phyloP scores from a whole-genome alignment of 2,797 vertebrate genomes.

The Bradypodion ventrale region DNA sequence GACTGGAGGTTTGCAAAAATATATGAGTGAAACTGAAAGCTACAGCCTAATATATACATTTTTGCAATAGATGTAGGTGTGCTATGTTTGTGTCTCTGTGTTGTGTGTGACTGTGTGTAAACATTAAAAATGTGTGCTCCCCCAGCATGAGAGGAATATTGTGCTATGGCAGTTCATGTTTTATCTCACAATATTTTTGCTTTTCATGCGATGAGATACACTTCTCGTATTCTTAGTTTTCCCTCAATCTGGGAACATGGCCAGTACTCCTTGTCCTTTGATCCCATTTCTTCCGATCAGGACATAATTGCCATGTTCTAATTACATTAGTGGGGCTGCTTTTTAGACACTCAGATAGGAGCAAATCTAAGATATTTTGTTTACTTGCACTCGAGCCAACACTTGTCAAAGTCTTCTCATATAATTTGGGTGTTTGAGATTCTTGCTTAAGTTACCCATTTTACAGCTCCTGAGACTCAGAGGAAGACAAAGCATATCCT shows the following conservation, averaged over 20 bases:
- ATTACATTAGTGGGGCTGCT: too few relatives aligned
- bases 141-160: neutral
- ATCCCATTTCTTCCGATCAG: neutral
- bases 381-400: too few relatives aligned
- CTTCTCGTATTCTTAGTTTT: neutral
- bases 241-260: neutral
- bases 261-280: neutral
- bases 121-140: too few relatives aligned
- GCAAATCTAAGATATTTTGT: too few relatives aligned
- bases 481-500: too few relatives aligned
- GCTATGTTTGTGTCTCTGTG: neutral
- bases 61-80: neutral
- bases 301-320: neutral
- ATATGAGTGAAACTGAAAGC: slow-evolving; percentile 62
- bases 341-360: neutral
- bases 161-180: neutral
- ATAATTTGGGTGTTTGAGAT: too few relatives aligned
- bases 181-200: neutral
- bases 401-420: too few relatives aligned
- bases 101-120: too few relatives aligned
- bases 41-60: slow-evolving; percentile 2
- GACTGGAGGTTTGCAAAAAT: slow-evolving; percentile 56
- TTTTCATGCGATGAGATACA: neutral
- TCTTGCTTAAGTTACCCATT: too few relatives aligned
- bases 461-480: too few relatives aligned